Percentiles rank a stretch among this genome's conserved stretches.
These are phyloP conservation scores for Trochalopteron elliotii DNA, from an alignment of 2,113 vertebrate species.

Conservation along the genomic window DNA sequence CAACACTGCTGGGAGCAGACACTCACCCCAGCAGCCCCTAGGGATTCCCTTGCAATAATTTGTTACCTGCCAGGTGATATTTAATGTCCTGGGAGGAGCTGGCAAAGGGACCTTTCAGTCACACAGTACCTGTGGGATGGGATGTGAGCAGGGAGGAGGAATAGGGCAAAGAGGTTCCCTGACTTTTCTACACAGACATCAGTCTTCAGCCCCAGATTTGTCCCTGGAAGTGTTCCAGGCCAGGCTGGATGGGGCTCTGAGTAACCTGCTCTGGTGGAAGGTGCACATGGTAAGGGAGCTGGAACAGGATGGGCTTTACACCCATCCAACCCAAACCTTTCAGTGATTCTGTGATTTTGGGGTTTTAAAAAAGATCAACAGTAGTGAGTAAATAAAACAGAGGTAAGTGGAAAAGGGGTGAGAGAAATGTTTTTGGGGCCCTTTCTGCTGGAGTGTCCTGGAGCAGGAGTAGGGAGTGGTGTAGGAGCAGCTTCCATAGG, in stretches of 20 bases:
- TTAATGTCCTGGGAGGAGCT: not conserved
- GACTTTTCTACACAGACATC: fast-evolving
- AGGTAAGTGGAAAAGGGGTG: not conserved
- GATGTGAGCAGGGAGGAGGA: not conserved
- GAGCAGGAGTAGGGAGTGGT: not conserved
- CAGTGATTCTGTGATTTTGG: not conserved
- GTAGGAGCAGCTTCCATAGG: not conserved
- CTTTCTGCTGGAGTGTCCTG: not conserved
- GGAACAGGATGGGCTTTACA: not conserved
- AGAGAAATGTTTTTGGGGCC: not conserved
- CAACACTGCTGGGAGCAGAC: not conserved
- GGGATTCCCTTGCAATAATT: not conserved
- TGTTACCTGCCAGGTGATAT: not conserved
- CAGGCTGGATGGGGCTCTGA: not conserved
- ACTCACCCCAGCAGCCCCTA: not conserved
- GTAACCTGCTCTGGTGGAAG: not conserved
- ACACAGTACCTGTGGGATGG: not conserved
- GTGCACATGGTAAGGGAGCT: not conserved
- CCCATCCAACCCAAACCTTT: not conserved
- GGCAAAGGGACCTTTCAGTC: not conserved
- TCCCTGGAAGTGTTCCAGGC: not conserved
- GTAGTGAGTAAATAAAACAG: not conserved
- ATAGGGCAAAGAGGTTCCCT: not conserved
- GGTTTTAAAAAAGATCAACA: not conserved
- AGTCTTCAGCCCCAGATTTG: not conserved